Evolutionary conservation across 2,797 vertebrate species (phyloP).

Genomic region (Danio choprae): DNA sequence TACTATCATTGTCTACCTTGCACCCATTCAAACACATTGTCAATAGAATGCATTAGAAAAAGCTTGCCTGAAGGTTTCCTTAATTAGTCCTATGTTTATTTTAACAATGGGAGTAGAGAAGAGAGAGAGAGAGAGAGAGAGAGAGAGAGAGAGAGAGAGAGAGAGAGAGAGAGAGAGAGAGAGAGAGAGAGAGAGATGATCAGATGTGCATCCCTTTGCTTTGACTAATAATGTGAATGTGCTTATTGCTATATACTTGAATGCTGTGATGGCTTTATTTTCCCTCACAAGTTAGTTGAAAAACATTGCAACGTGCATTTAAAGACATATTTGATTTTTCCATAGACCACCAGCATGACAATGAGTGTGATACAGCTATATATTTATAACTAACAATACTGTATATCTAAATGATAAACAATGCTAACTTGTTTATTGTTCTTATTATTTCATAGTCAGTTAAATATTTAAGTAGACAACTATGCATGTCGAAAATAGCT

Average conservation of each 20-base stretch:
- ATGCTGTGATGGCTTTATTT: background rate
- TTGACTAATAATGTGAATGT: slow-evolving; percentile 28
- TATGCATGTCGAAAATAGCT: background rate
- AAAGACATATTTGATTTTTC: no score
- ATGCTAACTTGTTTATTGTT: background rate
- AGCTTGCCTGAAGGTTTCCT: slow-evolving; percentile 1
- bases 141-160: background rate
- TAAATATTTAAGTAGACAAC: background rate
- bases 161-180: background rate
- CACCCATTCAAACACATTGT: slow-evolving; percentile 13
- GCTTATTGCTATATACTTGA: background rate
- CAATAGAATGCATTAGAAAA: slow-evolving; percentile 24
- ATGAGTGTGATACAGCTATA: no score
- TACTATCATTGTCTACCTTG: background rate
- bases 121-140: background rate
- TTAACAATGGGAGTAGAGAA: no score
- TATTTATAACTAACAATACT: no score
- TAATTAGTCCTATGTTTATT: slow-evolving; percentile 28
- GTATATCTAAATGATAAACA: no score
- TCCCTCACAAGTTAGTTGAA: background rate
- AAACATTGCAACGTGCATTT: no score
- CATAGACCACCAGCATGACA: no score
- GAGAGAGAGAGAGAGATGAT: background rate
- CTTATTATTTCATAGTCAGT: background rate
- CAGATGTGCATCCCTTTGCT: background rate